A percentile compares a stretch with the other conserved stretches of the same genome.
phyloP scores from a whole-genome alignment of 1,140 invertebrate species.

The Aricia agestis region DNA sequence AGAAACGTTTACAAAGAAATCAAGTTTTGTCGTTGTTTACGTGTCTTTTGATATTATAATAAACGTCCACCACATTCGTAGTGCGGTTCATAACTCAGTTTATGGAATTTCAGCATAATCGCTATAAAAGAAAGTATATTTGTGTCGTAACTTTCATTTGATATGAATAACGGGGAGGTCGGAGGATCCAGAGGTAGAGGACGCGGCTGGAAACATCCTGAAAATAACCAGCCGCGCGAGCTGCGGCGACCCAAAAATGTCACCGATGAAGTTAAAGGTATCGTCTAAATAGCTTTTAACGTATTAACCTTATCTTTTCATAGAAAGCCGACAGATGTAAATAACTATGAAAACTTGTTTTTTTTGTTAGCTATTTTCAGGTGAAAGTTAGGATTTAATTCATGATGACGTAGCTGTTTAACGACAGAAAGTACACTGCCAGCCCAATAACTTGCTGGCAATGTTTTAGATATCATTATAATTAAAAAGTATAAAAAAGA shows the following conservation, averaged over 20 bases:
- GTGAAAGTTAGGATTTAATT: constrained; percentile 70
- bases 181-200: constrained; percentile 66
- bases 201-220: constrained; percentile 65
- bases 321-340: constrained; percentile 15
- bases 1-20: constrained; percentile 40
- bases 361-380: constrained; percentile 43
- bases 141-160: constrained; percentile 38
- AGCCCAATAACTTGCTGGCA: constrained; percentile 9
- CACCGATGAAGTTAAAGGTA: constrained; percentile 58
- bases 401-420: constrained; percentile 60
- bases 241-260: constrained; percentile 58
- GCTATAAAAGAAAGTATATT: constrained; percentile 24
- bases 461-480: background rate
- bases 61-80: constrained; percentile 27
- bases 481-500: background rate
- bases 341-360: constrained; percentile 31
- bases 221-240: constrained; percentile 57
- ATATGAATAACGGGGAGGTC: constrained; percentile 71
- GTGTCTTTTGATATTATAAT: constrained; percentile 55
- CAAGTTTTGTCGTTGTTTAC: constrained; percentile 63
- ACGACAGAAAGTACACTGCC: constrained; percentile 50
- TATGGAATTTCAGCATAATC: constrained; percentile 51
- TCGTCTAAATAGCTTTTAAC: background rate
- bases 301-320: background rate
- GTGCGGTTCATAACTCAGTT: constrained; percentile 33